Conservation (phyloP, 53 echinoderm and acorn worm species). For the Antedon mediterranea region DNA sequence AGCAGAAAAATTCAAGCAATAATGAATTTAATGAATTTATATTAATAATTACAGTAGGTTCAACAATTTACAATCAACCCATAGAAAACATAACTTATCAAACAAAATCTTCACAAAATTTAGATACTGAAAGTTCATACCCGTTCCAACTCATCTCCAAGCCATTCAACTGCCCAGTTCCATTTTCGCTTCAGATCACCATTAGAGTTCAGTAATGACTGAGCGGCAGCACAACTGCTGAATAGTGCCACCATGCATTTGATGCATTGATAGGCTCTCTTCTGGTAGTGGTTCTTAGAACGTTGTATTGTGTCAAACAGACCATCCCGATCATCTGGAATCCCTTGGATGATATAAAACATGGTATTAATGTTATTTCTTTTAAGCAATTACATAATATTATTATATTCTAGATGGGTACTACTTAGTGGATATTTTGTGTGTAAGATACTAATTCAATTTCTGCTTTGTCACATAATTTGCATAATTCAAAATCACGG, state of each 20-base stretch:
- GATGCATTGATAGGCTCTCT: constrained; percentile 99
- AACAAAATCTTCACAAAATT: background rate
- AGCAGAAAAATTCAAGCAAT: too few species aligned
- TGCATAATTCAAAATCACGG: too few species aligned
- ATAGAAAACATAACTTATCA: background rate
- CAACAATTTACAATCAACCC: too few species aligned
- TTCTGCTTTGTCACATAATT: too few species aligned
- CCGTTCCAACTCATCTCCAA: constrained; percentile 92
- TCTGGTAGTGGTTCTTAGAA: constrained; percentile 99
- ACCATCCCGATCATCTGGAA: constrained; percentile 95
- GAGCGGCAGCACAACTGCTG: constrained; percentile 88
- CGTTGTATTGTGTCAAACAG: constrained; percentile 98
- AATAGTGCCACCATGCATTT: constrained; percentile 99
- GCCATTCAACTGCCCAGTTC: constrained; percentile 98
- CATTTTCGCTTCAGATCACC: constrained; percentile 95
- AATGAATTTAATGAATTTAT: too few species aligned
- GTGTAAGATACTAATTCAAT: too few species aligned
- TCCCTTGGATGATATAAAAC: constrained; percentile 28
- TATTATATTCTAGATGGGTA: too few species aligned
- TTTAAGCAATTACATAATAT: too few species aligned
- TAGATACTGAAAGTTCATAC: constrained; percentile 16
- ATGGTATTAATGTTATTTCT: too few species aligned
- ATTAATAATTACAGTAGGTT: too few species aligned
- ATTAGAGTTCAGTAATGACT: constrained; percentile 53
- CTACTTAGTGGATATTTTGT: too few species aligned